Conservation (phyloP, 1,140 invertebrate genomes). For the Hycleus phaleratus region DNA sequence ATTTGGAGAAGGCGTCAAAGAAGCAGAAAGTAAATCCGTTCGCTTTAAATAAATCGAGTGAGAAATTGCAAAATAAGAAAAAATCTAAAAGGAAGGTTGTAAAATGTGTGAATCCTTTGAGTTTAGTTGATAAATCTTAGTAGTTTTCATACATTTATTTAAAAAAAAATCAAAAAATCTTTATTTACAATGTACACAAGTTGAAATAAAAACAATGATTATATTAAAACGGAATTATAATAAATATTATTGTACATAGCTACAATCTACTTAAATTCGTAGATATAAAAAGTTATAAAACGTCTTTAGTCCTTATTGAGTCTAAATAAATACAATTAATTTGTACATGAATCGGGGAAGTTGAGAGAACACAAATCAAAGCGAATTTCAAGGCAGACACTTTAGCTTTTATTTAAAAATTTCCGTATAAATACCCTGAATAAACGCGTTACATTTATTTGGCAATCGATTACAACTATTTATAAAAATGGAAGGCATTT, state of each 20-base stretch:
- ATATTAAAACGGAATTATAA: constrained; percentile 19
- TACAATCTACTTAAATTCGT: constrained; percentile 18
- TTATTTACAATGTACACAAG: constrained; percentile 24
- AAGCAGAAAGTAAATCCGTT: background rate
- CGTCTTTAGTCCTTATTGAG: background rate
- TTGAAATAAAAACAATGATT: constrained; percentile 19
- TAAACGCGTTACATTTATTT: constrained; percentile 22
- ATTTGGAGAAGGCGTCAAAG: background rate
- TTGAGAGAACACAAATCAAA: constrained; percentile 11
- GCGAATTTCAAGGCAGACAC: constrained; percentile 2
- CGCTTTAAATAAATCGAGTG: too few species aligned
- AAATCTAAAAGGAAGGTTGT: too few species aligned
- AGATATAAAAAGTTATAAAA: constrained; percentile 16
- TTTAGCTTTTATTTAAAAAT: background rate
- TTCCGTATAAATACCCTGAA: constrained; percentile 22
- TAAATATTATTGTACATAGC: constrained; percentile 22
- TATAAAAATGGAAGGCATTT: constrained; percentile 26
- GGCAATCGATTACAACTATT: constrained; percentile 13
- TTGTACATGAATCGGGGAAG: constrained; percentile 14
- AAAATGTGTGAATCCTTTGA: background rate
- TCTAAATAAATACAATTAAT: constrained; percentile 9
- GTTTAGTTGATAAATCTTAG: background rate
- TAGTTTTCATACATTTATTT: constrained; percentile 21
- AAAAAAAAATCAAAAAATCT: constrained; percentile 14
- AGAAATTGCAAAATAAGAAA: background rate